phyloP scores from a whole-genome alignment of 2,113 vertebrate species.

The Myotis lucifugus region DNA sequence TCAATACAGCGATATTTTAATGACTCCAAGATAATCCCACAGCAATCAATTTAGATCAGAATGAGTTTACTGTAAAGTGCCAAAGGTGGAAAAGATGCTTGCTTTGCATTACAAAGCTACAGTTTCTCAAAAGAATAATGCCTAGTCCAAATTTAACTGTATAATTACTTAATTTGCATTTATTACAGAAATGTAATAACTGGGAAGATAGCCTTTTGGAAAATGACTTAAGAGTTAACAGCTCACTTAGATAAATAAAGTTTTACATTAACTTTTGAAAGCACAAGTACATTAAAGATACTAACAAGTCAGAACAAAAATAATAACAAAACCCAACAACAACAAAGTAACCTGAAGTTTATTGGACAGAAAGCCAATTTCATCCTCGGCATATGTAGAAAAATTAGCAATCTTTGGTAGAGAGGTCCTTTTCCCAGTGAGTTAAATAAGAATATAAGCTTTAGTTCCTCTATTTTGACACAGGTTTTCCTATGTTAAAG shows the following conservation, averaged over 20 bases:
- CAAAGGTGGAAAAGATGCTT: constrained; percentile 88
- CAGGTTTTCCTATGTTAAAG: background rate
- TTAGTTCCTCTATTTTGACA: background rate
- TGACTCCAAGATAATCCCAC: constrained; percentile 91
- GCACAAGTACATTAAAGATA: constrained; percentile 9
- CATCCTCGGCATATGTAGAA: background rate
- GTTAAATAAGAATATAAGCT: background rate
- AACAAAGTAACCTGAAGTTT: background rate
- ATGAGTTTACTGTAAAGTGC: constrained; percentile 89
- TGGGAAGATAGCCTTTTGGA: constrained; percentile 75
- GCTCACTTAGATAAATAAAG: constrained; percentile 62
- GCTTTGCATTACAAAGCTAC: constrained; percentile 85
- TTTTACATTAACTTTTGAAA: constrained; percentile 60
- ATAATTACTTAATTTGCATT: constrained; percentile 86
- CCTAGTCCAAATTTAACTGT: constrained; percentile 85
- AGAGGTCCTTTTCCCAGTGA: background rate
- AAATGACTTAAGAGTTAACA: constrained; percentile 79
- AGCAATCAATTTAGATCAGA: constrained; percentile 95
- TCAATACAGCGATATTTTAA: constrained; percentile 96
- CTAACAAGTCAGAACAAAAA: background rate
- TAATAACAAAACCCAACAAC: background rate
- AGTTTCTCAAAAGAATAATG: constrained; percentile 88
- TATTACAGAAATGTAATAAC: constrained; percentile 79
- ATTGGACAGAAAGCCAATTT: background rate
- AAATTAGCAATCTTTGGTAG: background rate